Evolutionary conservation across 2,888 invertebrate genomes (phyloP).

Genomic region (Agrotis clavis): DNA sequence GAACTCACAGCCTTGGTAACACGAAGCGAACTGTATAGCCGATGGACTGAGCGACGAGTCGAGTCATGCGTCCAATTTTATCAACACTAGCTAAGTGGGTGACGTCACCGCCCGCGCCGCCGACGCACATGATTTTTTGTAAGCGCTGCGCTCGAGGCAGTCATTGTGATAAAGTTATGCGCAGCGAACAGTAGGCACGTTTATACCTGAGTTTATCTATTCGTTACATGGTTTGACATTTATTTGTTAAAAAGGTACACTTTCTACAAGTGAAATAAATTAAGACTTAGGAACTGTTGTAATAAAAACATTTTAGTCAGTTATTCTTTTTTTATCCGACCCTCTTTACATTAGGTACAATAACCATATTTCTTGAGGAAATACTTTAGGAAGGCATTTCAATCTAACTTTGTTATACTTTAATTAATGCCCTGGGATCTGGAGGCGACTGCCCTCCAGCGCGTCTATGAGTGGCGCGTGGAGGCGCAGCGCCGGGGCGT

Average conservation of each 20-base stretch:
- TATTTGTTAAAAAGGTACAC: background rate
- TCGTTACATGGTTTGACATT: background rate
- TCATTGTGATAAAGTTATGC: background rate
- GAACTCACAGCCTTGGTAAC: slow-evolving; percentile 61
- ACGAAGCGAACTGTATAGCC: slow-evolving; percentile 41
- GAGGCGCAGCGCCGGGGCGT: no score
- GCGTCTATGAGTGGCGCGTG: no score
- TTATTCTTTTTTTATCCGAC: background rate
- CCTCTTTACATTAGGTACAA: background rate
- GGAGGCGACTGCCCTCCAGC: no score
- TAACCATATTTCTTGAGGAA: slow-evolving; percentile 13
- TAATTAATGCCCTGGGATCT: slow-evolving; percentile 54
- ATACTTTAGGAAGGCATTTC: slow-evolving; percentile 38
- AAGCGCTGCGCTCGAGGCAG: slow-evolving; percentile 31
- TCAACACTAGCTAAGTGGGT: slow-evolving; percentile 33
- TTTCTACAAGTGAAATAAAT: background rate
- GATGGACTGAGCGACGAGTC: slow-evolving; percentile 46
- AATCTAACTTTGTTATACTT: slow-evolving; percentile 49
- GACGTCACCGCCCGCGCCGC: slow-evolving; percentile 57
- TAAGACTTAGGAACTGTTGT: background rate
- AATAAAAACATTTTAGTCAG: background rate
- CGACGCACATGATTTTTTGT: slow-evolving; percentile 29
- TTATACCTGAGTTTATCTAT: slow-evolving; percentile 1
- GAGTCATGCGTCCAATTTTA: slow-evolving; percentile 44
- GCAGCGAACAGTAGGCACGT: background rate